Percentiles rank a stretch among this genome's conserved stretches.
phyloP scores from a whole-genome alignment of 2,113 vertebrate genomes.

The Gasterosteus aculeatus region DNA sequence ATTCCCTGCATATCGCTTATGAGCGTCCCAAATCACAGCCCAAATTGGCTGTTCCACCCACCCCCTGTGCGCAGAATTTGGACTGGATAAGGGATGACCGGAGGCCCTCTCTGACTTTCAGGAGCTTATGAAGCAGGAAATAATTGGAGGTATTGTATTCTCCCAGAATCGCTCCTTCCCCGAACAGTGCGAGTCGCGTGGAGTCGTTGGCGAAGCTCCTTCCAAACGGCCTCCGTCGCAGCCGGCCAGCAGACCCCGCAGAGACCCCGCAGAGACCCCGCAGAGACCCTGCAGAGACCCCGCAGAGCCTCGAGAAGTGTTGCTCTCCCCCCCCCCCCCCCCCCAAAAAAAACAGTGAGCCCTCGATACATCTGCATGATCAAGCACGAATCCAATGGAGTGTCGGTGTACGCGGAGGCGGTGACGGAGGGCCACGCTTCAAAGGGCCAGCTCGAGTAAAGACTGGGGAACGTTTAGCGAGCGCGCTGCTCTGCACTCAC shows the following conservation, averaged over 20 bases:
- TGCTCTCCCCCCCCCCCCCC: conserved; percentile 13
- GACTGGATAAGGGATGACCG: conserved; percentile 56
- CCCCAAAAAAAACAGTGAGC: conserved; percentile 23
- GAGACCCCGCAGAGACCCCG: too few species aligned
- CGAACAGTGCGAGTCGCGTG: conserved; percentile 17
- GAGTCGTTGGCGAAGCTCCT: conserved; percentile 34
- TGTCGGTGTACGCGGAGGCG: conserved; percentile 23
- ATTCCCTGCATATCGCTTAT: conserved; percentile 55
- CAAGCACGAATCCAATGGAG: conserved; percentile 41
- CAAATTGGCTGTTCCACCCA: conserved; percentile 63
- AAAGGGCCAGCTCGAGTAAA: neutral
- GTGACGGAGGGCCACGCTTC: neutral
- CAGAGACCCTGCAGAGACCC: too few species aligned
- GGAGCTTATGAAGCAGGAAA: conserved; percentile 57
- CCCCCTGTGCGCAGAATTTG: conserved; percentile 34
- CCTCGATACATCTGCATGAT: conserved; percentile 56
- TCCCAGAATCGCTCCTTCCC: conserved; percentile 43
- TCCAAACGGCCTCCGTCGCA: conserved; percentile 37
- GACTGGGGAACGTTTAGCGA: neutral
- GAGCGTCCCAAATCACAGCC: conserved; percentile 65
- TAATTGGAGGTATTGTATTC: conserved; percentile 49
- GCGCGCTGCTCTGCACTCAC: neutral
- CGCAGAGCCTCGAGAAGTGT: conserved; percentile 33
- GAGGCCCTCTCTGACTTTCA: conserved; percentile 54
- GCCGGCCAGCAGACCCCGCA: conserved; percentile 24